phyloP scores from a whole-genome alignment of 2,113 vertebrate genomes.

The Pseudopipra pipra region DNA sequence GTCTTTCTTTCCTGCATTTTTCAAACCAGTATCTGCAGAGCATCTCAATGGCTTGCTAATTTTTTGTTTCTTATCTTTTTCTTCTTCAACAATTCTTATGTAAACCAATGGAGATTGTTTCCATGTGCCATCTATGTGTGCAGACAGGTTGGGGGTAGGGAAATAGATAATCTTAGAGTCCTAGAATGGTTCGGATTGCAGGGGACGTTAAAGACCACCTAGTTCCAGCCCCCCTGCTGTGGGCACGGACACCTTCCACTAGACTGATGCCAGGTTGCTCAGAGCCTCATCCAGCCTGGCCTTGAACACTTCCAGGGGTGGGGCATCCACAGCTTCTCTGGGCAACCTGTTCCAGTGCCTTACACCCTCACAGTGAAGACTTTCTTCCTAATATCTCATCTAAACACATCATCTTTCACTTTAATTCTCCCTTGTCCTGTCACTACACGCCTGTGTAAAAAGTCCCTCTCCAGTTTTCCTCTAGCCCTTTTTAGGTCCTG shows the following conservation, averaged over 20 bases:
- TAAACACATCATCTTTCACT: not conserved
- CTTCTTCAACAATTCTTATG: not conserved
- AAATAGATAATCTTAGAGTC: not conserved
- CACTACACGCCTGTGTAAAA: not conserved
- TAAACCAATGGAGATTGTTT: not conserved
- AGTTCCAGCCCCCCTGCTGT: not conserved
- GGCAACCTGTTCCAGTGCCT: not conserved
- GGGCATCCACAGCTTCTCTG: not conserved
- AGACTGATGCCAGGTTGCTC: not conserved
- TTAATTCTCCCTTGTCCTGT: not conserved
- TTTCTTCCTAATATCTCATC: not conserved
- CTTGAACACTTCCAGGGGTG: not conserved
- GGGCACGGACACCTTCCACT: not conserved
- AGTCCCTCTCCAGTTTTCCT: not conserved
- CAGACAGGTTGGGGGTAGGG: rapidly evolving
- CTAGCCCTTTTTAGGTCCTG: not conserved
- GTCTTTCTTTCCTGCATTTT: not conserved
- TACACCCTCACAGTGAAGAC: not conserved
- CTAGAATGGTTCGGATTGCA: not conserved
- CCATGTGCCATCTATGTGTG: not conserved
- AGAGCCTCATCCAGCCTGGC: not conserved
- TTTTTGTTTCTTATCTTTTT: not conserved
- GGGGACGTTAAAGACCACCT: too few species aligned
- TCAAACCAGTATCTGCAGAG: not conserved
- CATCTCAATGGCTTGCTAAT: not conserved